Base-by-base conservation (phyloP, 2,113 vertebrate genomes). In the Ammodytes dubius region DNA sequence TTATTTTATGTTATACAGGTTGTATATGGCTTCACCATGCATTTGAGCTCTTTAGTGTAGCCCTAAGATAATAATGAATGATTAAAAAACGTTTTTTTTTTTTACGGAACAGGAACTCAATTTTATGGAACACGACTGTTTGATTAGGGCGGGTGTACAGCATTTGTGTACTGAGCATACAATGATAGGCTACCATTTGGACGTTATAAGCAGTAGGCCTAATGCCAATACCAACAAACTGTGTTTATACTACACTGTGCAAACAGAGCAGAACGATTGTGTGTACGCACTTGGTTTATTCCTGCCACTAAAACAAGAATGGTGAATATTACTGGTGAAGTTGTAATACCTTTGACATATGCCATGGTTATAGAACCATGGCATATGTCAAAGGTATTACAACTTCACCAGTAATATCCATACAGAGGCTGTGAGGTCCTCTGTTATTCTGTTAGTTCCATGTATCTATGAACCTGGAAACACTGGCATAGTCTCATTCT, bases 221-320 rank as follows among this genome's bases (percentile, higher is more conserved):
- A 75, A 17, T 77, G 53, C 57, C 56, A 81, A 7, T 3, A 59
- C 66, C 19, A 65, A 77, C 84, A 86, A 37, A 35, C 54, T 47
- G 69, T 89, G 87, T 91, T 86, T 89, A 88, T 71, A 80, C 40
- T 79, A n/a, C 42, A 61, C 70, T 65, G 40, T 72, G 70, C 77
- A 91, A 88, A 93, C 78, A 89, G 43, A 59, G 42, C 8, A 49
- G 43, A 35, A 37, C 11, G 46, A n/a, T 13, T 57, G 6, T 53
- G 37, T 15, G 6, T 63, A 39, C 4, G 6, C 27, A 35, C 0
- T 19, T 7, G 57, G 43, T 64, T 1, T 74, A n/a, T 39, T 76
- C 43, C 72, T 52, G 40, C 53, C 2, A 39, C 11, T 40, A 46
- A 37, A 5, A 6, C 1, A 27, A 8, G 0, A 52, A 35, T 50